phyloP scores from a whole-genome alignment of 2,113 vertebrate species.

The Myiopsitta monachus region DNA sequence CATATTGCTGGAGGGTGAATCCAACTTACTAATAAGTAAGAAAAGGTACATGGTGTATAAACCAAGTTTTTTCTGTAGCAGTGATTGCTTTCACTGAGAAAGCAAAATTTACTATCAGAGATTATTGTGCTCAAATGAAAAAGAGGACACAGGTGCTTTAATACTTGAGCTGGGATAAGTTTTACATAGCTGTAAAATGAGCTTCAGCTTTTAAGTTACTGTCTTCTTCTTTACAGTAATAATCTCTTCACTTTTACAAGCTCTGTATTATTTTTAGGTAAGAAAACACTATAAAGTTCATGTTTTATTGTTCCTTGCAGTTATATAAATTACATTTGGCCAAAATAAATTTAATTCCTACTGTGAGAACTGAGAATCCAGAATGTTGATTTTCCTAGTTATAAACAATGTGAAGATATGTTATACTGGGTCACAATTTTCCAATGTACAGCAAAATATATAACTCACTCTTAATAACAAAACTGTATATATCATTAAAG shows the following conservation, averaged over 20 bases:
- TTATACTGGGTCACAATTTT: constrained; percentile 83
- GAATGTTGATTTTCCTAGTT: constrained; percentile 86
- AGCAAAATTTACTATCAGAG: neutral
- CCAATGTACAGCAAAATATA: constrained; percentile 83
- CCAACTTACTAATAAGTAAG: neutral
- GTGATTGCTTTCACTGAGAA: neutral
- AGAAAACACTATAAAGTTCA: constrained; percentile 84
- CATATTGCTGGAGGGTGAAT: neutral
- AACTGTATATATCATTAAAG: constrained; percentile 80
- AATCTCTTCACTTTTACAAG: constrained; percentile 83
- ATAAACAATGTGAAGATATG: constrained; percentile 84
- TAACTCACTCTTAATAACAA: constrained; percentile 84
- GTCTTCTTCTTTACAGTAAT: constrained; percentile 82
- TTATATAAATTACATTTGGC: constrained; percentile 87
- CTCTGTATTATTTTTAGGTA: constrained; percentile 86
- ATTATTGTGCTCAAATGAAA: constrained; percentile 17
- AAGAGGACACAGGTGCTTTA: constrained; percentile 70
- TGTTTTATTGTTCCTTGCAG: constrained; percentile 85
- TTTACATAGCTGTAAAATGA: constrained; percentile 73
- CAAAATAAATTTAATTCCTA: constrained; percentile 85
- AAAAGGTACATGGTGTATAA: neutral
- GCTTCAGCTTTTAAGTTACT: constrained; percentile 78
- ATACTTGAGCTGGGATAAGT: constrained; percentile 59
- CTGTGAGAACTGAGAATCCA: constrained; percentile 81
- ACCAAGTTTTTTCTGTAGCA: neutral